These are phyloP conservation scores for Sebastes oblongus DNA, from an alignment of 2,797 vertebrate species.

Conservation along the genomic window DNA sequence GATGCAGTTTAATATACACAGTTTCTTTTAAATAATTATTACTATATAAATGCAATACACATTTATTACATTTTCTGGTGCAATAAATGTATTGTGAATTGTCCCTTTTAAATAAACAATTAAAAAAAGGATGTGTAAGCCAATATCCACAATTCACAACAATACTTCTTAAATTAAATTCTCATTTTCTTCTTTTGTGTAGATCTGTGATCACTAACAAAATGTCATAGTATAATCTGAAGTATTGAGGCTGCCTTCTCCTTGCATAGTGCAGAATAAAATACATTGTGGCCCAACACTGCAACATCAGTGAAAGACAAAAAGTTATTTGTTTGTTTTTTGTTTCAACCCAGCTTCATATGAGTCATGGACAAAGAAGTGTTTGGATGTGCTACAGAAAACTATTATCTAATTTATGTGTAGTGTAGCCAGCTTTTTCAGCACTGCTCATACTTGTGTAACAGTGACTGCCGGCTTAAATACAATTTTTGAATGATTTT, in stretches of 20 bases:
- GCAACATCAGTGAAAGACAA: background rate
- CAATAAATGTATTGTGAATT: background rate
- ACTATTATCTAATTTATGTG: background rate
- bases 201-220: background rate
- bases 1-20: conserved; percentile 7
- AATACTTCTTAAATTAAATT: background rate
- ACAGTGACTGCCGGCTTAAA: background rate
- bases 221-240: background rate
- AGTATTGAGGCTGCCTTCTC: background rate
- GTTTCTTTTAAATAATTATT: background rate
- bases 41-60: background rate
- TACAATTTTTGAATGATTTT: background rate
- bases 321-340: background rate
- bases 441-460: background rate
- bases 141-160: background rate
- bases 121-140: background rate
- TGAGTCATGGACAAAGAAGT: background rate
- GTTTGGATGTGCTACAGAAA: background rate
- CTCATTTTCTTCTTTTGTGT: background rate
- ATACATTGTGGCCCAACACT: background rate
- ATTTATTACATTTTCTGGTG: background rate
- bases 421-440: background rate
- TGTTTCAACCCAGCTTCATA: background rate
- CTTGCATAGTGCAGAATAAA: background rate
- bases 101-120: background rate